Evolutionary conservation across 2,113 vertebrate genomes (phyloP), one percentile per base, ranked within the genome.

Genomic region (Sclerurus mexicanus): DNA sequence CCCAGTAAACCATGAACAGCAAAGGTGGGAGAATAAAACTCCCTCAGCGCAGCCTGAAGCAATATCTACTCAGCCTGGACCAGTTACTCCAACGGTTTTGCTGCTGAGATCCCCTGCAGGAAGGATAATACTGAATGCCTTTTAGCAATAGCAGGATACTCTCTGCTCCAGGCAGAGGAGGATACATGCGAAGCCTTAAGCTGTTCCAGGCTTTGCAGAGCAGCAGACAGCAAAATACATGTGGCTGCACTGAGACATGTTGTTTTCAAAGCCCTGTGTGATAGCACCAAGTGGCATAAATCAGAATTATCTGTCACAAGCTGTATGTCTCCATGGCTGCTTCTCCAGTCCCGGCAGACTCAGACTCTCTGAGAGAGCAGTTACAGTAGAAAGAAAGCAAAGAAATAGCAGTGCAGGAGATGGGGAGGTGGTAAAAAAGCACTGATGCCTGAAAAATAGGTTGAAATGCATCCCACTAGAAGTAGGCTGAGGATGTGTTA

Each of bases 271-370:
- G 39, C 69, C 52, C 55, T 55, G 14, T 46, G 33, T 46, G 75
- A 71, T 71, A 76, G 53, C 68, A 92, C 50, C 33, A 69, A 92
- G 67, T 76, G 86, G 42, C 79, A 77, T 80, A 84, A 84, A 95
- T 89, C 92, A 86, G 83, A 92, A 77, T 81, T 77, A 80, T 53
- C 79, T 92, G 72, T 95, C 92, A 92, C 88, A 90, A 52, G 15
- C 15, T 18, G 1, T 92, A 55, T 69, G 31, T 52, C 42, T 77
- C 59, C 10, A 1, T 2, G 6, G 64, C 78, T 18, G 7, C 35
- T 82, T 83, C 64, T 77, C 50, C 69, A 58, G 56, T n/a, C 46
- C 39, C 3, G 0, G 9, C 63, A 40, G 69, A 93, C 66, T 80
- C 56, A 63, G 30, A 24, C 35, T 74, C 59, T 56, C 59, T 46